Conservation (phyloP, 1,140 invertebrate species). For the Pseudomyrmex cubaensis region DNA sequence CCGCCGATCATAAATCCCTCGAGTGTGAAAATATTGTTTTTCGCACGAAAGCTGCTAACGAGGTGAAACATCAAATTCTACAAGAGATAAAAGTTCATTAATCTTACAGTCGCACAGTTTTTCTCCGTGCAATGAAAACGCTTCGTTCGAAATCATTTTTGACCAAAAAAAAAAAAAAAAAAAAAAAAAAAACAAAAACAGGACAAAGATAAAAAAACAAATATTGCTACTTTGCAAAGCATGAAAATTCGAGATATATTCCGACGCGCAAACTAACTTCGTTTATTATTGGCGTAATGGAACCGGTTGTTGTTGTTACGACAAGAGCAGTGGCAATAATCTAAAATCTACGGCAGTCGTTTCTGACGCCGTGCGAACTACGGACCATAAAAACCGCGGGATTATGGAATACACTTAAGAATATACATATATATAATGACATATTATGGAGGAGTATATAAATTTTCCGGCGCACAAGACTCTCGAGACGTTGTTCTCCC, state of each 20-base stretch:
- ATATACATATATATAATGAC: background rate
- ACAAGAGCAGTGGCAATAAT: constrained; percentile 33
- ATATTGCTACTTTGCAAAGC: background rate
- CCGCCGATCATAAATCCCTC: constrained; percentile 7
- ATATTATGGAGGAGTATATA: constrained; percentile 23
- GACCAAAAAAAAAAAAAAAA: background rate
- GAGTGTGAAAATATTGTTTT: constrained; percentile 29
- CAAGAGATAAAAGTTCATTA: background rate
- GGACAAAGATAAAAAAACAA: background rate
- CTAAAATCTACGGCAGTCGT: constrained; percentile 36
- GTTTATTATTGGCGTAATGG: constrained; percentile 34
- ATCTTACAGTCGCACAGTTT: background rate
- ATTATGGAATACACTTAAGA: constrained; percentile 49
- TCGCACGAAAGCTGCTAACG: background rate
- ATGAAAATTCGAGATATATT: constrained; percentile 5
- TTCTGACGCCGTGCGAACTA: background rate
- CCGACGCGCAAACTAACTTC: constrained; percentile 16
- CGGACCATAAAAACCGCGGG: constrained; percentile 37
- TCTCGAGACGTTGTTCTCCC: background rate
- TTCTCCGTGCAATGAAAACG: too few relatives aligned
- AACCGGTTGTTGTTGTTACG: constrained; percentile 29
- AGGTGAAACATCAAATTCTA: background rate
- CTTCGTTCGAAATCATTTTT: too few relatives aligned
- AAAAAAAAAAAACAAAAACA: background rate
- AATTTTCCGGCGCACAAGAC: constrained; percentile 1